Percentiles rank a stretch among this genome's conserved stretches.
These are phyloP conservation scores for Morpho deidamia DNA, from an alignment of 2,888 invertebrate genomes.

Conservation along the genomic window DNA sequence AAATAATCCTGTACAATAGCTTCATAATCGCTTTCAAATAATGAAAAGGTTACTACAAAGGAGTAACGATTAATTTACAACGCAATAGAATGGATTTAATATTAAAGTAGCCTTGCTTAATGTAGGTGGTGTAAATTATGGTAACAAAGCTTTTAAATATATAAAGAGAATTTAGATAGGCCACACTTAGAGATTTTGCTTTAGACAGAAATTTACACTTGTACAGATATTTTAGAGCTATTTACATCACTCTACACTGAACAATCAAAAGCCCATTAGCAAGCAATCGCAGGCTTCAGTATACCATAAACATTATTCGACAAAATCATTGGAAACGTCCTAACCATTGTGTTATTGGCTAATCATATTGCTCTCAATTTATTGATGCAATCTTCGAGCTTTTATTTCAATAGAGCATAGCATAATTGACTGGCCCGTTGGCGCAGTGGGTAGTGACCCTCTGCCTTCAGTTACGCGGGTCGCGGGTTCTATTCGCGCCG, in stretches of 20 bases:
- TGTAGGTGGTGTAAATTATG: constrained; percentile 34
- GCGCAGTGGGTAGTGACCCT: too few relatives aligned
- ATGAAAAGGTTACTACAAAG: constrained; percentile 30
- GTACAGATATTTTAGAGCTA: constrained; percentile 23
- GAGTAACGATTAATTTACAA: constrained; percentile 15
- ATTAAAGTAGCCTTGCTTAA: constrained; percentile 33
- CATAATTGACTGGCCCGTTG: too few relatives aligned
- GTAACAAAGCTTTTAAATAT: constrained; percentile 25
- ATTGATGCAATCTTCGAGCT: too few relatives aligned
- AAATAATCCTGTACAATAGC: constrained; percentile 28
- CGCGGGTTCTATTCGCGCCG: too few relatives aligned
- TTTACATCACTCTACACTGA: constrained; percentile 28
- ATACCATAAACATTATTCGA: neutral
- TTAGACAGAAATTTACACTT: constrained; percentile 22
- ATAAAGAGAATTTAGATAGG: constrained; percentile 25
- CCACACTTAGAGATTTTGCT: constrained; percentile 29
- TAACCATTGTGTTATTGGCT: too few relatives aligned
- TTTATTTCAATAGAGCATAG: too few relatives aligned
- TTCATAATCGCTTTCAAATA: constrained; percentile 36
- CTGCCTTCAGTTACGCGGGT: too few relatives aligned
- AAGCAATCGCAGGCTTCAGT: constrained; percentile 31
- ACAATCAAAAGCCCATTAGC: constrained; percentile 22
- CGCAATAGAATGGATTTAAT: constrained; percentile 1
- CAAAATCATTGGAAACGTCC: too few relatives aligned
- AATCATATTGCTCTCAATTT: too few relatives aligned